phyloP scores from a whole-genome alignment of 2,797 vertebrate species.

The Lophotriccus pileatus region DNA sequence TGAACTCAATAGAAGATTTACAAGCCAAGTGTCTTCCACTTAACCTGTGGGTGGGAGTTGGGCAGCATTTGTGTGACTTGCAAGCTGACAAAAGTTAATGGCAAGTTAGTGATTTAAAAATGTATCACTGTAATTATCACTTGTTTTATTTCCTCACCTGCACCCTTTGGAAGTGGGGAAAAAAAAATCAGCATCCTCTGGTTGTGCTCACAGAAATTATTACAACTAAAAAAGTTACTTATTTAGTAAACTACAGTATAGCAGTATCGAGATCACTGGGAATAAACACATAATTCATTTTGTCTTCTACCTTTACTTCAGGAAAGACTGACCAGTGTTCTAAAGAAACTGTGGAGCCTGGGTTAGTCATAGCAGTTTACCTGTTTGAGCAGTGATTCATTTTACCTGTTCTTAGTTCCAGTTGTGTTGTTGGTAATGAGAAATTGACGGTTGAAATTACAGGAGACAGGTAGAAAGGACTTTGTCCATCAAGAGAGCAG shows the following conservation, averaged over 20 bases:
- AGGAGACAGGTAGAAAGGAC: neutral
- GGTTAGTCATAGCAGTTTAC: neutral
- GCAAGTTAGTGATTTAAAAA: neutral
- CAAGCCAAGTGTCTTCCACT: neutral
- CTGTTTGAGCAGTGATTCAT: neutral
- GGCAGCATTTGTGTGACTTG: neutral
- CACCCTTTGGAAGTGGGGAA: neutral
- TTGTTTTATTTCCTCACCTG: neutral
- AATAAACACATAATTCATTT: neutral
- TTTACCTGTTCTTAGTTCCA: neutral
- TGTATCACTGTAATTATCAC: neutral
- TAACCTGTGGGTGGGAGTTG: neutral
- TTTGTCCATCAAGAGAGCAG: neutral
- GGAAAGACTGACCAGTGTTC: neutral
- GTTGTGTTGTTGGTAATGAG: neutral
- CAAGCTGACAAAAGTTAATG: neutral
- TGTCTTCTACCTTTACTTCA: neutral
- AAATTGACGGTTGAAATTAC: neutral
- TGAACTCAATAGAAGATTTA: neutral
- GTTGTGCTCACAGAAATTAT: neutral
- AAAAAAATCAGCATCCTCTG: neutral
- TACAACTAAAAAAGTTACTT: neutral
- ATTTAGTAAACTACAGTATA: neutral
- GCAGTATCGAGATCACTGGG: neutral
- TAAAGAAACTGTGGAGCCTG: neutral